Evolutionary conservation across 1,140 invertebrate species (phyloP), one percentile per base, ranked within the genome.

Genomic region (Maniola jurtina): DNA sequence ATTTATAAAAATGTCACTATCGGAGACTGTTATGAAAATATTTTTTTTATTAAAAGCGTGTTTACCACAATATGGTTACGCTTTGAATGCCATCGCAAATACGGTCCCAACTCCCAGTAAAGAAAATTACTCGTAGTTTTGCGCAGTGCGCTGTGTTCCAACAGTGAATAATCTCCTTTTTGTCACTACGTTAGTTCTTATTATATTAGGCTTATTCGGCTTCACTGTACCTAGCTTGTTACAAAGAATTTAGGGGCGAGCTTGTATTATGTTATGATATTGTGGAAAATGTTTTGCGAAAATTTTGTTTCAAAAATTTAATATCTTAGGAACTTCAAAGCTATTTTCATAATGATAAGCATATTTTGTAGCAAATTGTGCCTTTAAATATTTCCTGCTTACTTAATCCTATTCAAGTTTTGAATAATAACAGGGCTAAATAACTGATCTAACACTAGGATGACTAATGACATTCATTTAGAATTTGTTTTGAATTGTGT

Each of bases 101-200:
- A 6, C 42, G 13, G 42, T 13, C 42, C 5, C 14, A 50, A 14
- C 7, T 13, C 42, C 5, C 14, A 50, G 48, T 9, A 50, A 50
- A 25, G 68, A 68, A 75, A 84, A 78, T 83, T 79, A 25, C 25
- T 25, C 25, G n/a, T 25, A 77, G 61, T 73, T 61, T 64, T 74
- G 80, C 79, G 81, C 80, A 84, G 59, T 82, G 81, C 79, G 79
- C 79, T 77, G 76, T 71, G 66, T 79, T 77, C 71, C 69, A 66
- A 64, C 60, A 62, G 62, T 42, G 73, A 72, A 79, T 84, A 80
- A 80, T 84, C 75, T 84, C 68, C 68, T 72, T 60, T 68, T 69
- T 84, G 79, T 79, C 77, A 79, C 73, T 72, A 69, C 80, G 77
- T 79, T 75, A 73, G 73, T 79, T 76, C 74, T 79, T 82, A 81